Conservation (phyloP, 2,888 invertebrate species). For the Heliconius charithonia region DNA sequence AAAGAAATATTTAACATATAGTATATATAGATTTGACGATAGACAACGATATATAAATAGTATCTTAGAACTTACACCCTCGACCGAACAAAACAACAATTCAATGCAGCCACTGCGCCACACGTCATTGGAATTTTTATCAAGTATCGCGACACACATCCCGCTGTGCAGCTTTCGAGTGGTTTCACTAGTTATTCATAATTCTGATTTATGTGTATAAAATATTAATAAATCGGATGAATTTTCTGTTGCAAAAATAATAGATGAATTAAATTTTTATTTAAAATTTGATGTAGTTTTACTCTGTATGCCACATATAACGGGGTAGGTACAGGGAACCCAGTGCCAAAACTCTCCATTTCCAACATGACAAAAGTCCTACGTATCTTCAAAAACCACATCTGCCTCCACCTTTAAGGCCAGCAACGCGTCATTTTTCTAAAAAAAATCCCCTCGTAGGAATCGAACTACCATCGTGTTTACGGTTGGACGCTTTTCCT, state of each 20-base stretch:
- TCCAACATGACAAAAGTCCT: background rate
- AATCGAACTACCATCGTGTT: too few relatives aligned
- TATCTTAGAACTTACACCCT: background rate
- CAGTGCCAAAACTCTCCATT: background rate
- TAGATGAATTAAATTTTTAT: background rate
- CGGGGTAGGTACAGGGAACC: background rate
- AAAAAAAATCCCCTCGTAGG: too few relatives aligned
- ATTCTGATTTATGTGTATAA: constrained; percentile 2
- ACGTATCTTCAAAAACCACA: too few relatives aligned
- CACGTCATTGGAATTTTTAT: constrained; percentile 23
- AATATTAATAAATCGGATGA: background rate
- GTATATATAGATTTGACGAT: too few relatives aligned
- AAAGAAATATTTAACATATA: too few relatives aligned
- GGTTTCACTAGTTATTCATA: constrained; percentile 22
- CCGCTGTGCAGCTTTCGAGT: constrained; percentile 37
- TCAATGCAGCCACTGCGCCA: background rate
- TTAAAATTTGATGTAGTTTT: too few relatives aligned
- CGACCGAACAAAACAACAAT: background rate
- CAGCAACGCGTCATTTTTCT: too few relatives aligned
- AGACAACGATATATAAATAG: background rate
- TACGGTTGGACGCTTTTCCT: too few relatives aligned
- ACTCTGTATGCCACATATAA: too few relatives aligned
- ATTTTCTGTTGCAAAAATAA: background rate
- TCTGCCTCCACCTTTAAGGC: too few relatives aligned
- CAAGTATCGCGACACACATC: constrained; percentile 29